These are phyloP conservation scores for Macrobrachium rosenbergii DNA, from an alignment of 1,140 invertebrate species.

Conservation along the genomic window DNA sequence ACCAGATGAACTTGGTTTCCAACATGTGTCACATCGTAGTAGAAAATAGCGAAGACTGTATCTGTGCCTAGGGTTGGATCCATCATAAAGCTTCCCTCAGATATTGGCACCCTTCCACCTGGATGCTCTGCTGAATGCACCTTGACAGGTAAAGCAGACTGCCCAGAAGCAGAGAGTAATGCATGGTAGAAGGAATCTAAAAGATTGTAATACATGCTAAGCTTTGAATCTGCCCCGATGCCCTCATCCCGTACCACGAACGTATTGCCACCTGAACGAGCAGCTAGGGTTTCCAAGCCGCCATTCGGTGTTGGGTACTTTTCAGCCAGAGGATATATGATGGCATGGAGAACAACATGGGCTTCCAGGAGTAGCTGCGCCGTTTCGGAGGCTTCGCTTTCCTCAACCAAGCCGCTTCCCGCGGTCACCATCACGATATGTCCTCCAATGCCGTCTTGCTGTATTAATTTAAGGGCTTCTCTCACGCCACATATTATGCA, in stretches of 20 bases:
- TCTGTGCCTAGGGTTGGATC: slow-evolving; percentile 66
- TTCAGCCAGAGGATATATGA: slow-evolving; percentile 64
- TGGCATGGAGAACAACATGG: slow-evolving; percentile 52
- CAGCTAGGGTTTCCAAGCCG: slow-evolving; percentile 48
- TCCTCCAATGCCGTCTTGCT: slow-evolving; percentile 35
- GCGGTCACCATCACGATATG: slow-evolving; percentile 61
- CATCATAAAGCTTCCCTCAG: slow-evolving; percentile 66
- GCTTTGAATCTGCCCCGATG: slow-evolving; percentile 65
- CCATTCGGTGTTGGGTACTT: slow-evolving; percentile 56
- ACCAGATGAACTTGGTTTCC: slow-evolving; percentile 65
- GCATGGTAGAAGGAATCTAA: slow-evolving; percentile 63
- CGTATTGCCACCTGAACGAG: slow-evolving; percentile 50
- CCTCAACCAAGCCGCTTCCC: slow-evolving; percentile 49
- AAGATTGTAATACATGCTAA: slow-evolving; percentile 66
- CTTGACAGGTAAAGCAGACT: slow-evolving; percentile 59
- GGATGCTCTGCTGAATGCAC: slow-evolving; percentile 62
- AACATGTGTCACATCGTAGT: slow-evolving; percentile 67
- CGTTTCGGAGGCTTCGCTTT: slow-evolving; percentile 34
- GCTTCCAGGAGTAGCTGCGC: slow-evolving; percentile 38
- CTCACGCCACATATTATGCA: slow-evolving; percentile 61
- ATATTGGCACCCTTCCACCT: slow-evolving; percentile 52
- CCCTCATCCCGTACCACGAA: slow-evolving; percentile 64
- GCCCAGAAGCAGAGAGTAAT: slow-evolving; percentile 47
- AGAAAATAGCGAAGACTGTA: slow-evolving; percentile 67
- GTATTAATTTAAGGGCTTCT: slow-evolving; percentile 47